Evolutionary conservation across 2,888 invertebrate genomes (phyloP).

Genomic region (Mongoloraphidia duomilia): DNA sequence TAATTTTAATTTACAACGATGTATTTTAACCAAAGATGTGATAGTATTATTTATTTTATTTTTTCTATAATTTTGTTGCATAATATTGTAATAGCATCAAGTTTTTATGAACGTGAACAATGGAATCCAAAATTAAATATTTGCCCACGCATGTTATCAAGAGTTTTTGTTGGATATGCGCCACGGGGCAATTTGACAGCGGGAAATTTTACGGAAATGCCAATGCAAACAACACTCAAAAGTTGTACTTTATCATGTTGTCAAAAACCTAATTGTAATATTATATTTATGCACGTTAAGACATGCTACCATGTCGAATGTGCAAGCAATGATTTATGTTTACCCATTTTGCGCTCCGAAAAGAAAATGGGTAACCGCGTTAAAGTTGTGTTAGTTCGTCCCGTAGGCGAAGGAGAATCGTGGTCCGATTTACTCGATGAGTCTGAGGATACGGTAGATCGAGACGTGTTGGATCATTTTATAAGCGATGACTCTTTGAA

Average conservation of each 20-base stretch:
- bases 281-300: conserved; percentile 59
- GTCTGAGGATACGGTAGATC: conserved; percentile 1
- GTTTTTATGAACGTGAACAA: background rate
- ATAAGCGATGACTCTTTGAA: background rate
- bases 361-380: conserved; percentile 37
- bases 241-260: conserved; percentile 57
- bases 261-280: conserved; percentile 51
- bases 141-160: conserved; percentile 2
- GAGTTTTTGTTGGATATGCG: conserved; percentile 2
- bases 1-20: too few species aligned
- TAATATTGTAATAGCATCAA: too few species aligned
- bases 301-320: conserved; percentile 69
- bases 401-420: conserved; percentile 40
- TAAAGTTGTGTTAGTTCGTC: conserved; percentile 64
- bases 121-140: background rate
- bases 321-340: conserved; percentile 51
- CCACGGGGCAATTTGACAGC: conserved; percentile 3
- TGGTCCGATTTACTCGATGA: conserved; percentile 32
- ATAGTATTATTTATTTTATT: too few species aligned
- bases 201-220: conserved; percentile 44
- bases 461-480: too few species aligned
- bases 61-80: too few species aligned
- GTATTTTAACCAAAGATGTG: too few species aligned
- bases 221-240: conserved; percentile 36
- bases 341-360: conserved; percentile 43